Evolutionary conservation across 1,140 invertebrate species (phyloP), one percentile per base, ranked within the genome.

Genomic region (Artemia franciscana): DNA sequence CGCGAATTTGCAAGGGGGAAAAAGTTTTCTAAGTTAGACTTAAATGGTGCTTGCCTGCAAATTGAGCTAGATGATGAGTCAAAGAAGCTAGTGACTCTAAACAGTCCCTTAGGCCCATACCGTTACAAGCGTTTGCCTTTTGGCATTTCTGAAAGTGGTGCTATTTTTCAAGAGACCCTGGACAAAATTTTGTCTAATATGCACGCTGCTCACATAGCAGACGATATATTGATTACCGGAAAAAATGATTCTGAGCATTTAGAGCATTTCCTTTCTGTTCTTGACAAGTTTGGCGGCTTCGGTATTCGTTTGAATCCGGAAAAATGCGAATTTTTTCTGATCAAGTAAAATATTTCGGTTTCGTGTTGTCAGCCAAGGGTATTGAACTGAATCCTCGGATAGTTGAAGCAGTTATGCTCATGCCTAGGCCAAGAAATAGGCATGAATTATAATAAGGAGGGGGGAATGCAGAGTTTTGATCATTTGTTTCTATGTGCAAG

Each of bases 161-260:
- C 67, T n/a, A 68, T 71, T 39, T 75, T 74, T 63, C 74, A 75
- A 67, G 27, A 67, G 59, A 62, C 66, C n/a, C 73, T 74, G 61
- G 73, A 74, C n/a, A 63, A 66, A 21, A 62, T 69, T 9, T 26
- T 74, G 1, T 18, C 15, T 5, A 39, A 62, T 24, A 24, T 56
- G 26, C 60, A 27, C 5, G 57, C 58, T 59, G 60, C 4, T n/a
- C n/a, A n/a, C n/a, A n/a, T n/a, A n/a, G n/a, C n/a, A 15, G 58
- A 59, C 58, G 58, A 2, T 24, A 18, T 59, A 1, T 24, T 59
- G 15, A 1, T 59, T 15, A 23, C 24, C 15, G 2, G 2, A 24
- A 18, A n/a, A 12, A 59, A n/a, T 2, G n/a, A n/a, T n/a, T 15
- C n/a, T 25, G 66, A 70, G 5, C 69, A 69, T 64, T 64, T 69